phyloP scores from a whole-genome alignment of 2,113 vertebrate species.

The Clupea harengus region DNA sequence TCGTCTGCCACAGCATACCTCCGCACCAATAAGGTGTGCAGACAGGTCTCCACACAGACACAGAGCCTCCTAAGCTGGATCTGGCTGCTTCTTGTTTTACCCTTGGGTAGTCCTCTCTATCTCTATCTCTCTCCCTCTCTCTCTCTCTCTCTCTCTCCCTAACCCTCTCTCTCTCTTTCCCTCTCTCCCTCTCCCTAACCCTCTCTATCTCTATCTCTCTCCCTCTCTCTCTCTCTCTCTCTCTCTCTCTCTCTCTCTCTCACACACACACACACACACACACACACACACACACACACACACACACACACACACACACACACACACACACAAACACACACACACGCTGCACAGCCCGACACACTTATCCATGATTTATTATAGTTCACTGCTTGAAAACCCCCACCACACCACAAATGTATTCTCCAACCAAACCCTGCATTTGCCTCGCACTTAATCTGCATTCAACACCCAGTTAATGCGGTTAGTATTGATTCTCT shows the following conservation, averaged over 20 bases:
- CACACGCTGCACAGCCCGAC: background rate
- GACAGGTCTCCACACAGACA: background rate
- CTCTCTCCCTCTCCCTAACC: background rate
- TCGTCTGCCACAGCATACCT: background rate
- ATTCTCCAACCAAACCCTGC: background rate
- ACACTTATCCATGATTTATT: conserved; percentile 1
- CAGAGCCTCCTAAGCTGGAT: background rate
- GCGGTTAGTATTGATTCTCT: background rate
- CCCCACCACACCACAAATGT: background rate
- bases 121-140: background rate
- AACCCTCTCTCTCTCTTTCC: background rate
- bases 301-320: background rate
- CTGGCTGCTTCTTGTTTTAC: background rate
- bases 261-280: background rate
- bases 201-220: background rate
- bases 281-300: conserved; percentile 2
- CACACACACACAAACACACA: conserved; percentile 9
- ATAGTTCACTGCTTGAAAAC: background rate
- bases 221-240: background rate
- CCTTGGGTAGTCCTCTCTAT: background rate
- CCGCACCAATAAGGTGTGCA: background rate
- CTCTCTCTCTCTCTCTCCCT: no score
- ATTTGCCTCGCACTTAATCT: background rate
- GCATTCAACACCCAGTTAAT: background rate
- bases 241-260: background rate